Base-by-base conservation (phyloP, 2,797 vertebrate species). In the Pelobates cultripes region DNA sequence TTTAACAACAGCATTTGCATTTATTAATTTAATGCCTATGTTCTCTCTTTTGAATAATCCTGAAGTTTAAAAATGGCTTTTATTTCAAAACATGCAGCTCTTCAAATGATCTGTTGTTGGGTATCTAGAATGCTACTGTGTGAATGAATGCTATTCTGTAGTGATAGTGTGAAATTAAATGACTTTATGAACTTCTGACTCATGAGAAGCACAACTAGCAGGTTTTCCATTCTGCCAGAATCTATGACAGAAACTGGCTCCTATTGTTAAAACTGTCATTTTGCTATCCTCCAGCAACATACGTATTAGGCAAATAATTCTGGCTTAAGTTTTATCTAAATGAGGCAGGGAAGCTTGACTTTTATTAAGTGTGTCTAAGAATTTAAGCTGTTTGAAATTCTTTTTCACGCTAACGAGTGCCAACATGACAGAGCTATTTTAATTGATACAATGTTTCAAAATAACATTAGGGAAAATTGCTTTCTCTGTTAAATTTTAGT, bases 311-410 rank as follows among this genome's bases (percentile, higher is more conserved):
- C 2, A 84, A 85, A 75, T 4, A 85, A 69, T 7, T 51, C n/a
- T 72, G 45, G 15, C n/a, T 78, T 75, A 82, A 85, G 14, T 75
- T 40, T 85, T 85, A 85, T 70, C 57, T 83, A 70, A 84, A 77
- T 40, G 4, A 85, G 8, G 51, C 10, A 66, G 60, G 43, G n/a
- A 87, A 82, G 66, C 2, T 40, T 79, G 7, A 85, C 15, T 86
- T 87, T 83, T 70, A 81, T 84, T 80, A 85, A 71, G 15, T 84
- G 53, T 78, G 6, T 3, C 79, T 78, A 85, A 84, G 51, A 5
- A 41, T 57, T 86, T 85, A 86, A 45, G 81, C 4, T 80, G 55
- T 63, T 74, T 13, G 28, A 42, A 75, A 64, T 60, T 43, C 28
- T n/a, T 73, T 73, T 73, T 55, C 14, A 73, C 8, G 40, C 53